Evolutionary conservation across 2,888 invertebrate species (phyloP), one percentile per base, ranked within the genome.

Genomic region (Hesperia comma): DNA sequence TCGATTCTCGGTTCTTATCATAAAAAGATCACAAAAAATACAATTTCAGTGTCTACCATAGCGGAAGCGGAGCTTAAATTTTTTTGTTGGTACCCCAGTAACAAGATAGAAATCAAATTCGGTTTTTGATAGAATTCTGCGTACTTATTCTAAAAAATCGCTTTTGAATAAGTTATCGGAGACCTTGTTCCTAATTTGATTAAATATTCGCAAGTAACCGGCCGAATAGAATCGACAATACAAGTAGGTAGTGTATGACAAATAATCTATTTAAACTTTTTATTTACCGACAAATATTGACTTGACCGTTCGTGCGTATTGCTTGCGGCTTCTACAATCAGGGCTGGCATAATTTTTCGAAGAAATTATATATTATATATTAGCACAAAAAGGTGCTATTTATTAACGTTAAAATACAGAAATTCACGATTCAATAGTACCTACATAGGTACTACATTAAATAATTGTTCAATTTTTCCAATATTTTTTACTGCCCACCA

Each of bases 261-360:
- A 64, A 64, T 37, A 49, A 51, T 58, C 58, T 41, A 43, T 53
- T 60, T 60, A 53, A 51, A 26, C 43, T 66, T 66, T 66, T 66
- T 66, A 54, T 66, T 58, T 60, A 2, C 15, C 19, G 19, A 10
- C 64, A 43, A 66, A 66, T 58, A 66, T 66, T 66, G 64, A 60
- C 33, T 66, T 33, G 33, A 17, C 41, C 10, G 66, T 66, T 54
- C 66, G 66, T 66, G 66, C 53, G 32, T 54, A 21, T 43, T 33
- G 41, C 49, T 66, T 54, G 40, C 17, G 10, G 54, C 53, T 57
- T 58, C 51, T 55, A 66, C 43, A 54, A 26, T 5, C 5, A 26
- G 26, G 26, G 26, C 26, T 26, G 26, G 26, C 26, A 5, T 26
- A 26, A 4, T 26, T 26, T 26, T 2, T 26, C 26, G 26, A 26